Evolutionary conservation across 2,888 invertebrate genomes (phyloP).

Genomic region (Ceratothoa steindachneri): DNA sequence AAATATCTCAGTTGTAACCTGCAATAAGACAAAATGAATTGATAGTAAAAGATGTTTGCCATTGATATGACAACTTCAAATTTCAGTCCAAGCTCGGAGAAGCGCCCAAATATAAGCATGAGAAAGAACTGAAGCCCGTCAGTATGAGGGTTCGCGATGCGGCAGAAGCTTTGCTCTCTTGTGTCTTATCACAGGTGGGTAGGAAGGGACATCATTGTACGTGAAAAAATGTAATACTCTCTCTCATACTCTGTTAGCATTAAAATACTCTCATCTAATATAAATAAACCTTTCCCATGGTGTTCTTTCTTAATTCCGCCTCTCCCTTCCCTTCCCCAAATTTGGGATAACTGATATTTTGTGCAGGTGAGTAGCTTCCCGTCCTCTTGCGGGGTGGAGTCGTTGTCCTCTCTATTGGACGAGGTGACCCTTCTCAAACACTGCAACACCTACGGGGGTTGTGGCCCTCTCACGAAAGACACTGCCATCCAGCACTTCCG

Average conservation of each 20-base stretch:
- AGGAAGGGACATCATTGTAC: background rate
- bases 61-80: too few species aligned
- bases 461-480: slow-evolving; percentile 55
- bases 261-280: background rate
- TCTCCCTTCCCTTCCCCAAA: too few species aligned
- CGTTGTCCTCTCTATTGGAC: slow-evolving; percentile 79
- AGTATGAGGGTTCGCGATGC: slow-evolving; percentile 97
- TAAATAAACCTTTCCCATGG: background rate
- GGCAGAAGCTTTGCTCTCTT: slow-evolving; percentile 86
- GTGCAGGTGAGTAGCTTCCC: slow-evolving; percentile 75
- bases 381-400: slow-evolving; percentile 76
- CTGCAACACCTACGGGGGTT: slow-evolving; percentile 61
- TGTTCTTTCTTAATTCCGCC: too few species aligned
- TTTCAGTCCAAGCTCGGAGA: slow-evolving; percentile 77
- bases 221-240: too few species aligned
- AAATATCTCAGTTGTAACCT: too few species aligned
- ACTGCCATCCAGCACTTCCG: slow-evolving; percentile 56
- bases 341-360: too few species aligned
- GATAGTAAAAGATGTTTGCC: too few species aligned
- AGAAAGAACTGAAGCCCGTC: slow-evolving; percentile 92
- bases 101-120: slow-evolving; percentile 85
- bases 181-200: slow-evolving; percentile 78
- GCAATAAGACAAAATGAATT: too few species aligned
- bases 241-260: too few species aligned
- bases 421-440: slow-evolving; percentile 76